A percentile compares a stretch with the other conserved stretches of the same genome.
Evolutionary conservation across 2,888 invertebrate genomes (phyloP).

Genomic region (Ormyrus rosae): DNA sequence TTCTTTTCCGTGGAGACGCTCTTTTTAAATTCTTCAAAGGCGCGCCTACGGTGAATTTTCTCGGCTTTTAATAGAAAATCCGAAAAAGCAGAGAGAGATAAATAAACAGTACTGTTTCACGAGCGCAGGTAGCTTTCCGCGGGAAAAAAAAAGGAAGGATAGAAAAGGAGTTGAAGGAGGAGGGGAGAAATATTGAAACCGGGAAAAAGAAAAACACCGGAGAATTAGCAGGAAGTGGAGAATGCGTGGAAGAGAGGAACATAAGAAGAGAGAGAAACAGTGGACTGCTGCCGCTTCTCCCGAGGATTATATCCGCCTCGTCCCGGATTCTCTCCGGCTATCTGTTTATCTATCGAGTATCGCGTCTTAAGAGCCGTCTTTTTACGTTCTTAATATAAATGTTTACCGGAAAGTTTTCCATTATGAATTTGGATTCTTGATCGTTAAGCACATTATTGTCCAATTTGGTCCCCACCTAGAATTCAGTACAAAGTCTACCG

Average conservation of each 20-base stretch:
- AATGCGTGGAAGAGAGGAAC: background rate
- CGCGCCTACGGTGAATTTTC: too few relatives aligned
- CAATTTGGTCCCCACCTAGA: too few relatives aligned
- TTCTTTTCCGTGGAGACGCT: too few relatives aligned
- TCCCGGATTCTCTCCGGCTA: conserved; percentile 40
- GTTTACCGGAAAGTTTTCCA: conserved; percentile 11
- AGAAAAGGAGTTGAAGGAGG: background rate
- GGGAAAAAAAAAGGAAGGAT: background rate
- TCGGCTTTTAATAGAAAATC: too few relatives aligned
- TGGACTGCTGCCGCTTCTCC: background rate
- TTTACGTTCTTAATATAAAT: conserved; percentile 9
- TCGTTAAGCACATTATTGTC: too few relatives aligned
- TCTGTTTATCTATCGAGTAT: conserved; percentile 33
- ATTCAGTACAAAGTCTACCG: background rate
- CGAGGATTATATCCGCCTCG: conserved; percentile 47
- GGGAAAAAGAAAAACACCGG: conserved; percentile 18
- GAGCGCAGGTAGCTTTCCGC: background rate
- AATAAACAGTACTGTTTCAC: conserved; percentile 2
- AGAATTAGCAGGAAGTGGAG: conserved; percentile 13
- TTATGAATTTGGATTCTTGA: too few relatives aligned
- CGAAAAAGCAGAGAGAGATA: background rate
- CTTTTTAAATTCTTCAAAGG: too few relatives aligned
- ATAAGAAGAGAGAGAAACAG: background rate
- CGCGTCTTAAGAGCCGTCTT: conserved; percentile 8
- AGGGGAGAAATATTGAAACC: background rate